A percentile compares a stretch with the other conserved stretches of the same genome.
Evolutionary conservation across 1,140 invertebrate genomes (phyloP).

Genomic region (Antheraea mylitta): DNA sequence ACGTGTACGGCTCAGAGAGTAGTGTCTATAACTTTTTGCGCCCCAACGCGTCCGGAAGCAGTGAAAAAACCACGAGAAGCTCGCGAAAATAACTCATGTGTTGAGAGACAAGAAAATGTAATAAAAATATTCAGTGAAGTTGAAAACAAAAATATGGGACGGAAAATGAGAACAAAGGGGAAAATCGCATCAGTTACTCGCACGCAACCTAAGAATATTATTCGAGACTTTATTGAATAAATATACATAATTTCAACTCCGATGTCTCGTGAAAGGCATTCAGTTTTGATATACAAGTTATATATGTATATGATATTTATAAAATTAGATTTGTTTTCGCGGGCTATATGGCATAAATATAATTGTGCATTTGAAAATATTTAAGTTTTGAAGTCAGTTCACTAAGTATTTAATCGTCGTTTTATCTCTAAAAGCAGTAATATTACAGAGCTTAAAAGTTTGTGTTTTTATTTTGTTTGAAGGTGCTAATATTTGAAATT

Average conservation of each 20-base stretch:
- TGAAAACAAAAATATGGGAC: slow-evolving; percentile 64
- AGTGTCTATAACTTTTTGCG: slow-evolving; percentile 31
- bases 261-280: slow-evolving; percentile 42
- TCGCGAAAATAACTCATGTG: slow-evolving; percentile 49
- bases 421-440: too few species aligned
- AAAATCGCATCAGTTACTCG: slow-evolving; percentile 54
- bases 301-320: background rate
- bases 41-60: slow-evolving; percentile 26
- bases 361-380: background rate
- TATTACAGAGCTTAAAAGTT: too few species aligned
- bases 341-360: background rate
- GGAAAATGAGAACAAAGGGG: slow-evolving; percentile 57
- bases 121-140: slow-evolving; percentile 62
- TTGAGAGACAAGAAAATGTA: slow-evolving; percentile 58
- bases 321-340: background rate
- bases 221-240: slow-evolving; percentile 68
- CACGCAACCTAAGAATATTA: slow-evolving; percentile 52
- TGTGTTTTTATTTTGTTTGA: too few species aligned
- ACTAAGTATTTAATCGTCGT: too few species aligned
- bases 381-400: too few species aligned
- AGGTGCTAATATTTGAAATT: too few species aligned
- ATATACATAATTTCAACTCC: slow-evolving; percentile 66
- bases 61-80: slow-evolving; percentile 33
- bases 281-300: background rate
- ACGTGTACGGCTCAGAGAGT: slow-evolving; percentile 11